phyloP scores from a whole-genome alignment of 2,888 invertebrate species.

The Archaeoteleia sp. region DNA sequence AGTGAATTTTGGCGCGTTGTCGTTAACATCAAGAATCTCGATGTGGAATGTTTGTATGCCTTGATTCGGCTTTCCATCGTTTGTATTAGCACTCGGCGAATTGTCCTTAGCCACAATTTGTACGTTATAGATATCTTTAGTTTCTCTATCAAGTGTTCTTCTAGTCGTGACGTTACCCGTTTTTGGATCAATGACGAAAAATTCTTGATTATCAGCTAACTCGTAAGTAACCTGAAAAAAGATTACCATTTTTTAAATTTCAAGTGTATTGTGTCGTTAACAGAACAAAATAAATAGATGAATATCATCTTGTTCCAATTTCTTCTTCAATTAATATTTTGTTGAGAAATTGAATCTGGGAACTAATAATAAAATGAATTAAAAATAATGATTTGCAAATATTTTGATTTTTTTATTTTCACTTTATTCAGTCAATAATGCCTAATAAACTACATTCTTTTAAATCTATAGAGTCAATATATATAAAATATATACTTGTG shows the following conservation, averaged over 20 bases:
- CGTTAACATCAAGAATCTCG: constrained; percentile 96
- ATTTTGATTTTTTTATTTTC: constrained; percentile 4
- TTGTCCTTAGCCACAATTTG: constrained; percentile 94
- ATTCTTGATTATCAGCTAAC: constrained; percentile 80
- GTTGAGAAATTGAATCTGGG: too few species aligned
- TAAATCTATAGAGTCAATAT: too few species aligned
- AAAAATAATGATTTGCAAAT: too few species aligned
- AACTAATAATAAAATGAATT: too few species aligned
- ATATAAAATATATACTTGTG: too few species aligned
- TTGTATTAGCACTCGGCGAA: constrained; percentile 85
- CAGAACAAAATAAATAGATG: too few species aligned
- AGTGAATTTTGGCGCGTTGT: constrained; percentile 94
- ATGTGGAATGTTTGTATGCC: constrained; percentile 90
- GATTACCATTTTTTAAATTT: not conserved
- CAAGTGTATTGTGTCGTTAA: too few species aligned
- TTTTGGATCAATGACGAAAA: constrained; percentile 88
- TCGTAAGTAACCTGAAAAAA: constrained; percentile 81
- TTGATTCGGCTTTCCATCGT: constrained; percentile 82
- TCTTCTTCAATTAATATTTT: too few species aligned
- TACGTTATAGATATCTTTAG: constrained; percentile 88
- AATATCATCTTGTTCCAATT: too few species aligned
- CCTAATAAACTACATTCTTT: too few species aligned
- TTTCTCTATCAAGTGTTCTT: constrained; percentile 90
- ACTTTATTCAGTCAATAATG: too few species aligned
- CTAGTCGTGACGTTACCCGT: constrained; percentile 92